Conservation (phyloP, 1,140 invertebrate genomes). For the Heliothis subflexa region DNA sequence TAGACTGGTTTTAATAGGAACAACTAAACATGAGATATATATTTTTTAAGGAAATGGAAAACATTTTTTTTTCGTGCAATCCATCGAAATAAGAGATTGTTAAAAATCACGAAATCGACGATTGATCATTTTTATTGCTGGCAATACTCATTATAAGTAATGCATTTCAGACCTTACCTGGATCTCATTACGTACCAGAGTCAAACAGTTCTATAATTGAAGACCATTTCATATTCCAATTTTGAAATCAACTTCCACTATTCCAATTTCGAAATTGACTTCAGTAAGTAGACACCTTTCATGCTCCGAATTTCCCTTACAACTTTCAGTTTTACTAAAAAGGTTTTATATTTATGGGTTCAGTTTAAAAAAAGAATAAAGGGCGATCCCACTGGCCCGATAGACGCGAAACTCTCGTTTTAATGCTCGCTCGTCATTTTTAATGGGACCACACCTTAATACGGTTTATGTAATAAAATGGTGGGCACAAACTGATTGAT, state of each 20-base stretch:
- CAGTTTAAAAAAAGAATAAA: conserved; percentile 42
- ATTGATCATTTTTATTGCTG: no score
- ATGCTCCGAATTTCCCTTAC: conserved; percentile 4
- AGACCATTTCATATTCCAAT: no score
- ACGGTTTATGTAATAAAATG: conserved; percentile 43
- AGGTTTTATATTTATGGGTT: conserved; percentile 47
- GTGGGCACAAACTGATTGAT: conserved; percentile 32
- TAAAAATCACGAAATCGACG: no score
- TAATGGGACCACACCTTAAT: conserved; percentile 53
- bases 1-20: not conserved
- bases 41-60: not conserved
- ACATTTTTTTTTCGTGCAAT: no score
- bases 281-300: conserved; percentile 5
- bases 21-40: not conserved
- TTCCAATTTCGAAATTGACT: conserved; percentile 9
- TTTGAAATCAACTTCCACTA: not conserved
- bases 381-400: conserved; percentile 47
- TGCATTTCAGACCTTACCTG: no score
- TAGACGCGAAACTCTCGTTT: conserved; percentile 50
- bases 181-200: no score
- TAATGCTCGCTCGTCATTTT: conserved; percentile 58
- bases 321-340: conserved; percentile 45
- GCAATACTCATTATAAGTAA: no score
- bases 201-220: no score
- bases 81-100: no score